Evolutionary conservation across 2,113 vertebrate genomes (phyloP).

Genomic region (Myodes glareolus): DNA sequence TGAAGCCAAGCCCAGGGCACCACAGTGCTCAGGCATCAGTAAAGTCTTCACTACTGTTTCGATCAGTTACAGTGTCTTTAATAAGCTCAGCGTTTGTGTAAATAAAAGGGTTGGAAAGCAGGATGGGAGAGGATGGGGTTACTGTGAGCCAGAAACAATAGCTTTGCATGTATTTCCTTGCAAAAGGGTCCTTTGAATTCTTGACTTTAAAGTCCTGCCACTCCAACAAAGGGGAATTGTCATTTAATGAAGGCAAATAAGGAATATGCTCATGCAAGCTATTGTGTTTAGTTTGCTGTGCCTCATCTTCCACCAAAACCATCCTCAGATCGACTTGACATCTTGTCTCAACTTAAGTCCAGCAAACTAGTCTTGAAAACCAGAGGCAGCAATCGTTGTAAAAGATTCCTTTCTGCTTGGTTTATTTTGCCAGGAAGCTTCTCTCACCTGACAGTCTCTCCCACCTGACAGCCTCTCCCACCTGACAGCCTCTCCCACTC

Average conservation of each 20-base stretch:
- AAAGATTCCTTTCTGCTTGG: slow-evolving; percentile 8
- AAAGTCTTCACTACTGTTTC: background rate
- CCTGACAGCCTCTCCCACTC: background rate
- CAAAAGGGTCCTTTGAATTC: background rate
- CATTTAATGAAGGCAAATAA: background rate
- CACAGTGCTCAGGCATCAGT: background rate
- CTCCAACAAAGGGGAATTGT: background rate
- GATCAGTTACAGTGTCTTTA: background rate
- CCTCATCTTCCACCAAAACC: slow-evolving; percentile 25
- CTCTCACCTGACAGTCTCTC: background rate
- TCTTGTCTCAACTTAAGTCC: slow-evolving; percentile 41
- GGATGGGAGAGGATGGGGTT: background rate
- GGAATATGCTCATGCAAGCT: background rate
- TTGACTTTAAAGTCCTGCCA: background rate
- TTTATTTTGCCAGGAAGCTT: background rate
- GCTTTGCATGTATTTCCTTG: background rate
- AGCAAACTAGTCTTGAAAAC: slow-evolving; percentile 60
- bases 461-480: background rate
- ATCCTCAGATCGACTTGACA: slow-evolving; percentile 46
- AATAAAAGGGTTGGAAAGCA: background rate
- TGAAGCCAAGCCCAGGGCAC: background rate
- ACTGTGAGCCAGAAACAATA: background rate
- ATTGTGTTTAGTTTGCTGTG: background rate
- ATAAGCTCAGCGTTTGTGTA: background rate
- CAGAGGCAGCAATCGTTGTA: background rate